Evolutionary conservation across 2,888 invertebrate genomes (phyloP).

Genomic region (Carcina quercana): DNA sequence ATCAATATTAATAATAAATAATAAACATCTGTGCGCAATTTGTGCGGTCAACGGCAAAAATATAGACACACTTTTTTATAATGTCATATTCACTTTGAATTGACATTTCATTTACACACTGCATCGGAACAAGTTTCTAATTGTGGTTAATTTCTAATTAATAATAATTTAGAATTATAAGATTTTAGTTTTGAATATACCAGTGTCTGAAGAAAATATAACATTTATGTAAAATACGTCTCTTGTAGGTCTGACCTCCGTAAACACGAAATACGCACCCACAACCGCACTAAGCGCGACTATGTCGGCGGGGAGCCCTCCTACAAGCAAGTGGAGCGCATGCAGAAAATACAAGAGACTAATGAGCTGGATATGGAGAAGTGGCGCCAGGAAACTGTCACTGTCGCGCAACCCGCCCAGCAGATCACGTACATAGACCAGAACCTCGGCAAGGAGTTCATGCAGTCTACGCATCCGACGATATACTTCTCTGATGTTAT

Average conservation of each 20-base stretch:
- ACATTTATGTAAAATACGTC: not conserved
- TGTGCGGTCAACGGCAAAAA: too few species aligned
- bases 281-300: constrained; percentile 61
- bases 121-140: too few species aligned
- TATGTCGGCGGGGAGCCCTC: constrained; percentile 64
- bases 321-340: constrained; percentile 57
- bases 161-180: not conserved
- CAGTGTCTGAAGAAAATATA: not conserved
- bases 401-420: constrained; percentile 24
- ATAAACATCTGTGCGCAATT: too few species aligned
- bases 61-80: too few species aligned
- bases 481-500: constrained; percentile 55
- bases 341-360: constrained; percentile 45
- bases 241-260: constrained; percentile 53
- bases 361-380: constrained; percentile 23
- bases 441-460: constrained; percentile 10
- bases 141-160: too few species aligned
- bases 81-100: too few species aligned
- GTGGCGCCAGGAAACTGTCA: constrained; percentile 23
- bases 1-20: too few species aligned
- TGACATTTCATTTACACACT: too few species aligned
- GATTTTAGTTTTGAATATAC: not conserved
- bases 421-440: constrained; percentile 48
- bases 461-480: constrained; percentile 35
- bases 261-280: constrained; percentile 62